Base-by-base conservation (phyloP, 2,888 invertebrate species). In the Bombylius major region DNA sequence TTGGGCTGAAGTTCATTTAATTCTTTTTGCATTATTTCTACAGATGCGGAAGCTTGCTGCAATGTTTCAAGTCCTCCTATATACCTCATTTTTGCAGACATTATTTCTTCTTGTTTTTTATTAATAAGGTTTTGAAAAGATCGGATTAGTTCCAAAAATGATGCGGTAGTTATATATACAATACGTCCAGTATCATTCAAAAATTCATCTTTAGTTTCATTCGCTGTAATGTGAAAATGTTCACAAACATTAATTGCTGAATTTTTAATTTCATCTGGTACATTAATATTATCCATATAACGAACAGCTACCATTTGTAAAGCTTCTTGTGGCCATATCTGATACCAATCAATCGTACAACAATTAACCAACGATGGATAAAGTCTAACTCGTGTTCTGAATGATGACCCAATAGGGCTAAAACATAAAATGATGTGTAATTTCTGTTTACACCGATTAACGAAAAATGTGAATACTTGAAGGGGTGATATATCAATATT, bases 301-400 rank as follows among this genome's bases (percentile, higher is more conserved):
- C 86, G 82, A 48, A 76, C 72, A 0, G 87, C 87, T n/a, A 88
- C 87, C 64, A 91, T 91, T 77, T 88, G 84, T 34, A 93, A 75
- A 0, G 92, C 92, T 1, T 86, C 81, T 64, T 86, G 82, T 0
- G 92, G 91, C 92, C 92, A 93, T 55, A 86, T 84, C 73, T 87
- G 87, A 74, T 90, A 93, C 93, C 93, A 94, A 73, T 94, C 92
- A 62, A 93, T 92, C 4, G 93, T 92, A 70, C 92, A 93, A 68
- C 92, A 92, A 75, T 90, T 94, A 42, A 93, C 89, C 45, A 94
- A 74, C 0, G 92, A 91, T 0, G 93, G 94, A 75, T 93, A 94
- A 70, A 92, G 86, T 1, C 92, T 79, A 5, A 94, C 79, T 1
- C 88, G 79, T 0, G 86, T 83, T 42, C 89, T 79, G 71, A 93